Base-by-base conservation (phyloP, 2,113 vertebrate species). In the Thalassoma bifasciatum region DNA sequence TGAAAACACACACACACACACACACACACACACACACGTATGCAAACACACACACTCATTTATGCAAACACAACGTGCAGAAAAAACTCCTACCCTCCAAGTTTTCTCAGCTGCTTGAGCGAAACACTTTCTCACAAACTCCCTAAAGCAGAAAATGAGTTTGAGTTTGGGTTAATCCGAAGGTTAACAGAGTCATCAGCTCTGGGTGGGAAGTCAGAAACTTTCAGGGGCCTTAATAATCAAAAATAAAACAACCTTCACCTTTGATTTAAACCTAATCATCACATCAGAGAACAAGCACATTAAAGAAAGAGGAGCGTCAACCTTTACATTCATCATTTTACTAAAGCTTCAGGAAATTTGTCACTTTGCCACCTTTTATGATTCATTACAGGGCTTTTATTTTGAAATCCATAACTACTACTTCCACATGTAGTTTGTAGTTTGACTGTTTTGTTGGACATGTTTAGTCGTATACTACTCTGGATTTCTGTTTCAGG, bases 1-100 rank as follows among this genome's bases (percentile, higher is more conserved):
- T 90, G 75, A n/a, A 24, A 30, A 63, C 26, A 23, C 22, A 56
- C 61, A 72, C 66, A 65, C 66, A 68, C 69, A 58, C 65, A 24
- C 37, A 23, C 46, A 34, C 68, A 79, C 51, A 42, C 37, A 60
- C 22, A 23, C n/a, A 56, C 57, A 72, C 66, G 61, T 62, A 68
- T 36, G 24, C 68, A 79, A 40, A 30, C 37, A 77, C 47, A 47
- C 57, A 79, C 60, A 9, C n/a, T n/a, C n/a, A n/a, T n/a, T n/a
- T n/a, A n/a, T n/a, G n/a, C n/a, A n/a, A n/a, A n/a, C n/a, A n/a
- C n/a, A n/a, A n/a, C n/a, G n/a, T n/a, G 21, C 26, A 26, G 7
- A 2, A 23, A 40, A 57, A 58, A 56, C 62, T 38, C 49, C 9
- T 24, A 24, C 10, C 3, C 16, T 65, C 19, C 2, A 8, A 1